phyloP scores from a whole-genome alignment of 1,140 invertebrate genomes.

The Diabrotica undecimpunctata region DNA sequence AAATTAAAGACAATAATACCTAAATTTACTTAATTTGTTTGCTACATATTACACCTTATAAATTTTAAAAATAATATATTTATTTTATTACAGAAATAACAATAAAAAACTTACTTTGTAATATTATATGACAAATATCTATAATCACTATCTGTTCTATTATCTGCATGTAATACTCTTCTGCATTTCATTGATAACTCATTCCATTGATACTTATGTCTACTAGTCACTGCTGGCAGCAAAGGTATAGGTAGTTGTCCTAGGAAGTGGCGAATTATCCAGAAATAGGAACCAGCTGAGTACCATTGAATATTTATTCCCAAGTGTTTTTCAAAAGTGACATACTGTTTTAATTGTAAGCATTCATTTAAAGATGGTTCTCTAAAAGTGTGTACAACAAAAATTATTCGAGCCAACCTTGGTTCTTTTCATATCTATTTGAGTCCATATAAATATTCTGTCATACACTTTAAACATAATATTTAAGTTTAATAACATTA shows the following conservation, averaged over 20 bases:
- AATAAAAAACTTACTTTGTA: not conserved
- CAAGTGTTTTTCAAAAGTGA: constrained; percentile 19
- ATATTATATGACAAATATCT: not conserved
- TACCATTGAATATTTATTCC: constrained; percentile 5
- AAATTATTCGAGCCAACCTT: not conserved
- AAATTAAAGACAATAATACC: no score
- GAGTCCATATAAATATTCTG: no score
- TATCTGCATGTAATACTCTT: no score
- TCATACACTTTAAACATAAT: no score
- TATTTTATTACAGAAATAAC: not conserved
- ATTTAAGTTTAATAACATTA: no score
- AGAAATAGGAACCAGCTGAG: constrained; percentile 26
- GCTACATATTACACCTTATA: no score
- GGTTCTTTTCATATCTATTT: no score
- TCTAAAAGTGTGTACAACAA: constrained; percentile 18
- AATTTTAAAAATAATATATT: no score
- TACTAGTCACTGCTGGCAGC: constrained; percentile 25
- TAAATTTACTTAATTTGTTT: no score
- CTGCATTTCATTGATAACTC: constrained; percentile 5
- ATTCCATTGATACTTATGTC: constrained; percentile 22
- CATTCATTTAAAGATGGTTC: constrained; percentile 14
- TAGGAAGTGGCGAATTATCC: constrained; percentile 32
- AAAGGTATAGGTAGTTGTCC: constrained; percentile 30
- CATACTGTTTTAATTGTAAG: constrained; percentile 23
- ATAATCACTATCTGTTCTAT: no score